Base-by-base conservation (phyloP, 2,113 vertebrate genomes). In the Hydrochoerus hydrochaeris region DNA sequence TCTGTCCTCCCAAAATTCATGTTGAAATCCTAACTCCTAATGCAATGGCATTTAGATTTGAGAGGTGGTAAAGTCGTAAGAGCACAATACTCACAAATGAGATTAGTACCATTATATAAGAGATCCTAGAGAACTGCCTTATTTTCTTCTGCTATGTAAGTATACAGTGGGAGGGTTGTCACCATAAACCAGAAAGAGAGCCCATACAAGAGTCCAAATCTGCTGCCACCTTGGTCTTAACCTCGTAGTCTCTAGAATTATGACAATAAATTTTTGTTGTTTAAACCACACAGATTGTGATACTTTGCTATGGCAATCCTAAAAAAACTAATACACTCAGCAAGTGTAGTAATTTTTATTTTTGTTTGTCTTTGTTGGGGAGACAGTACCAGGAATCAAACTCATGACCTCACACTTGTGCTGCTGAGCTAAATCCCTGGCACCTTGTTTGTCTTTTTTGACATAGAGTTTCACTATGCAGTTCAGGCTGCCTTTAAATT, bases 291-390 rank as follows among this genome's bases (percentile, higher is more conserved):
- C 20, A 83, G 17, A 83, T 35, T 93, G 16, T 80, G 46, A 24
- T 86, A 94, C 30, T 65, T 88, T 95, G 78, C 83, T 88, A 95
- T 58, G 77, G 35, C 35, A 95, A 54, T 38, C 52, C n/a, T 94
- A 82, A 46, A 16, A 16, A 96, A 94, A 94, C 22, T 65, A 94
- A 96, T 83, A 89, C 24, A 82, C 26, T 38, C 94, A 67, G 54
- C n/a, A 95, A 97, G 35, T 58, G 69, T 87, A 88, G n/a, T 82
- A 77, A 63, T 54, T 91, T 95, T 67, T 62, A 7, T 30, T 63
- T 67, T 35, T 57, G 54, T 57, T 57, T 57, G 17, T 57, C 52
- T 57, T 57, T 57, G 19, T 19, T 19, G 57, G 12, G 52, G 52
- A 12, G 52, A 16, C 3, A 12, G 13, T 54, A 54, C 52, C 14